These are phyloP conservation scores for Arctopsyche grandis DNA, from an alignment of 1,140 invertebrate species.

Conservation along the genomic window DNA sequence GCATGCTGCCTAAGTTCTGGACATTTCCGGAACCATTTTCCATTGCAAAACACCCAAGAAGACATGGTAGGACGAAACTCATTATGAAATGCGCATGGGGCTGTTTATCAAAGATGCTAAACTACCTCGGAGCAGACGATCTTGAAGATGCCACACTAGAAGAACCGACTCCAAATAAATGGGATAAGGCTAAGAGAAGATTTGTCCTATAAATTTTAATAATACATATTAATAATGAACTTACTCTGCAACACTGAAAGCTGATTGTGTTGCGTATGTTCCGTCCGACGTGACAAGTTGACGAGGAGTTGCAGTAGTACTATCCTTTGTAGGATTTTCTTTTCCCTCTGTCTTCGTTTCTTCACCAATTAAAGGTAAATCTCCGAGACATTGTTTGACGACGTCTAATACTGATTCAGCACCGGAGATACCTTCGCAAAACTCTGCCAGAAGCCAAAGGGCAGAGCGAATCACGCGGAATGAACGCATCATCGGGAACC, in stretches of 20 bases:
- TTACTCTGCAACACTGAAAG: conserved; percentile 84
- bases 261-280: conserved; percentile 98
- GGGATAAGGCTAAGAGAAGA: too few species aligned
- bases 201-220: too few species aligned
- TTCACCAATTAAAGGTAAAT: conserved; percentile 88
- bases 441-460: conserved; percentile 98
- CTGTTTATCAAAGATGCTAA: too few species aligned
- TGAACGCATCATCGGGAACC: conserved; percentile 84
- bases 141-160: too few species aligned
- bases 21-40: too few species aligned
- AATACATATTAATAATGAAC: conserved; percentile 55
- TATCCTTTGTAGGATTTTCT: conserved; percentile 43
- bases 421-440: conserved; percentile 81
- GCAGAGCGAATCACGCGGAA: conserved; percentile 92
- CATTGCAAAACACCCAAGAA: too few species aligned
- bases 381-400: conserved; percentile 82
- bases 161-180: too few species aligned
- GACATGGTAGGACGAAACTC: too few species aligned
- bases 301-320: conserved; percentile 55
- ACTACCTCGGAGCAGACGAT: too few species aligned
- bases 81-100: too few species aligned
- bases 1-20: too few species aligned
- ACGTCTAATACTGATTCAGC: conserved; percentile 83
- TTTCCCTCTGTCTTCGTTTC: conserved; percentile 66
- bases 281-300: conserved; percentile 96